Base-by-base conservation (phyloP, 1,140 invertebrate genomes). In the Cherax quadricarinatus region DNA sequence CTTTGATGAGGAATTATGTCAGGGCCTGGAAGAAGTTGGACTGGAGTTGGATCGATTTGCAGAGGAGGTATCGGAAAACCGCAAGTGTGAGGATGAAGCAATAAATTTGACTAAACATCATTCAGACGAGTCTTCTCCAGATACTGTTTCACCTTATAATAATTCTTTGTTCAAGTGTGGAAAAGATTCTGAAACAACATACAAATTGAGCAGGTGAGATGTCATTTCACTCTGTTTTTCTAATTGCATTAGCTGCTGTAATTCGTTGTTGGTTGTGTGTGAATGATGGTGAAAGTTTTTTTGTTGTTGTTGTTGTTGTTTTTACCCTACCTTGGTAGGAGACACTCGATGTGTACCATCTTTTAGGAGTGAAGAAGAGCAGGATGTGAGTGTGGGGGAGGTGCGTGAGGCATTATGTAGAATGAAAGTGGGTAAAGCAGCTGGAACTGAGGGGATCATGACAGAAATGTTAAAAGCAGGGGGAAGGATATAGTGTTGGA, bases 1-100 rank as follows among this genome's bases (percentile, higher is more conserved):
- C 30, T 88, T 88, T 81, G 86, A 88, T 81, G 86, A 88, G 12
- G 86, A 88, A 48, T 53, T 88, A 24, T 88, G 75, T 62, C n/a
- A 80, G 16, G 86, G 60, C n/a, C 53, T 88, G 57, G 86, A 88
- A 75, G 86, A 88, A 70, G 86, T 88, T 24, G 86, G 86, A 4
- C 51, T 62, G 78, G 86, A 88, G 53, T 51, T 88, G 10, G 86
- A 88, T 41, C 86, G 86, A 48, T 88, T 80, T 81, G 48, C 51
- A 60, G 75, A 80, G 24, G 86, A 88, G 49, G 41, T 49, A 24
- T 87, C 51, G 10, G 41, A 57, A 66, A 21, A 7, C 57, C 41
- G 53, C 24, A 4, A 70, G 5, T 70, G 18, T 48, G 83, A 70
- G 1, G n/a, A 48, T 16, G 57, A 30, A 18, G 9, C 48, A 41